These are phyloP conservation scores for Troglohyphantes excavatus DNA, from an alignment of 2,888 invertebrate genomes.

Conservation along the genomic window DNA sequence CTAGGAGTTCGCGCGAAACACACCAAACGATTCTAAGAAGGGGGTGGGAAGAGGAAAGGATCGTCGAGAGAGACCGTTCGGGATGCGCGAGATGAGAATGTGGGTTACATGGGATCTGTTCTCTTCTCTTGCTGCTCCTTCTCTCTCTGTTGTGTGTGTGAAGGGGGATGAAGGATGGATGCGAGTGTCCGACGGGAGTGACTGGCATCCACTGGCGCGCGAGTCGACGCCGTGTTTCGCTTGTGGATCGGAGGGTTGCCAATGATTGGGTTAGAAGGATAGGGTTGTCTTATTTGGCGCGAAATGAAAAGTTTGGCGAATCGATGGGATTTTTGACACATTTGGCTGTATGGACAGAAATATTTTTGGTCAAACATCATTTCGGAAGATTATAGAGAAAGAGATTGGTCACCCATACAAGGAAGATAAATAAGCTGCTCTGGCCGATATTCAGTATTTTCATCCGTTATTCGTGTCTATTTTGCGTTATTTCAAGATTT, in stretches of 20 bases:
- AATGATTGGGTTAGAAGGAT: not conserved
- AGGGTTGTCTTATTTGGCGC: no score
- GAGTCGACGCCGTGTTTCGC: conserved; percentile 3
- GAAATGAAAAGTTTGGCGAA: not conserved
- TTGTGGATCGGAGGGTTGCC: conserved; percentile 24
- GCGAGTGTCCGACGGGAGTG: not conserved
- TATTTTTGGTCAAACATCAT: no score
- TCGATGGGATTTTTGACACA: not conserved
- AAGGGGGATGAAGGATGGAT: not conserved
- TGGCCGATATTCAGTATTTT: no score
- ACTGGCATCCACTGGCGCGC: conserved; percentile 3
- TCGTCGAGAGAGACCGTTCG: not conserved
- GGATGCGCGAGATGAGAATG: conserved; percentile 24
- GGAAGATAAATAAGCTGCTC: no score
- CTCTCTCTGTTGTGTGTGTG: not conserved
- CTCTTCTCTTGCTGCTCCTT: not conserved
- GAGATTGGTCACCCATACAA: no score
- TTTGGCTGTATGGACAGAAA: no score
- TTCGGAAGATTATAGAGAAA: no score
- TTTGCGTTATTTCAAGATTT: no score
- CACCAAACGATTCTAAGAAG: not conserved
- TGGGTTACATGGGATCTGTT: conserved; percentile 9
- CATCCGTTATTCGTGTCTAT: no score
- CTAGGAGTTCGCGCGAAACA: not conserved
- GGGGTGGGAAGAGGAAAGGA: not conserved